Evolutionary conservation across 2,113 vertebrate genomes (phyloP).

Genomic region (Hepsetus odoe): DNA sequence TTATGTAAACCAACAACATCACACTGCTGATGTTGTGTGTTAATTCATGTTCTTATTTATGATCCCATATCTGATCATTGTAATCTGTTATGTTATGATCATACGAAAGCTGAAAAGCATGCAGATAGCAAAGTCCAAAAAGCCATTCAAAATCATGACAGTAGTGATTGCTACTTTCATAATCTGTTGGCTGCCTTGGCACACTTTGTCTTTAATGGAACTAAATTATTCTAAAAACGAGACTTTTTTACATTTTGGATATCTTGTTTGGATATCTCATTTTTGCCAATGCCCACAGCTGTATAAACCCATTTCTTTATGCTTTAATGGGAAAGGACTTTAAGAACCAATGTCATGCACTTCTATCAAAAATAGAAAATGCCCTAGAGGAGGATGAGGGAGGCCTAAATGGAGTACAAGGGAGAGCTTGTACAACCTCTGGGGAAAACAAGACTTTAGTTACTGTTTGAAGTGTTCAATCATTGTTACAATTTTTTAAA

Average conservation of each 20-base stretch:
- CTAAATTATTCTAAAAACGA: constrained; percentile 44
- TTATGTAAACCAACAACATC: constrained; percentile 42
- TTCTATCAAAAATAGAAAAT: constrained; percentile 77
- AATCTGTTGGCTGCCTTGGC: constrained; percentile 85
- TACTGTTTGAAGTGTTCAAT: constrained; percentile 68
- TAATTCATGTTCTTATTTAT: constrained; percentile 59
- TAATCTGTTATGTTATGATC: constrained; percentile 73
- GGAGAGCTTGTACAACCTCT: constrained; percentile 71
- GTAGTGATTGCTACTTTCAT: constrained; percentile 81
- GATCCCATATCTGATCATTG: constrained; percentile 77
- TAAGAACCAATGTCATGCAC: constrained; percentile 70
- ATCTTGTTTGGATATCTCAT: constrained; percentile 59
- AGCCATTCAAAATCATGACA: constrained; percentile 66
- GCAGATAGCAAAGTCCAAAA: constrained; percentile 72
- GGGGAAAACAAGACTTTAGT: constrained; percentile 63
- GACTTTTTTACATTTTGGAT: background rate
- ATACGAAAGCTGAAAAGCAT: constrained; percentile 61
- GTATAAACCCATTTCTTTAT: constrained; percentile 90
- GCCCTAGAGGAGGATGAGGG: constrained; percentile 72
- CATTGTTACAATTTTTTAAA: constrained; percentile 63
- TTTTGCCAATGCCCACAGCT: constrained; percentile 79
- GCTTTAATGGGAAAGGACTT: constrained; percentile 96
- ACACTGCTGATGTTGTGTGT: constrained; percentile 62
- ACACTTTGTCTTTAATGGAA: constrained; percentile 78
- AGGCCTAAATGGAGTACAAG: constrained; percentile 63